phyloP scores from a whole-genome alignment of 2,888 invertebrate species.

The Yponomeuta cagnagella region DNA sequence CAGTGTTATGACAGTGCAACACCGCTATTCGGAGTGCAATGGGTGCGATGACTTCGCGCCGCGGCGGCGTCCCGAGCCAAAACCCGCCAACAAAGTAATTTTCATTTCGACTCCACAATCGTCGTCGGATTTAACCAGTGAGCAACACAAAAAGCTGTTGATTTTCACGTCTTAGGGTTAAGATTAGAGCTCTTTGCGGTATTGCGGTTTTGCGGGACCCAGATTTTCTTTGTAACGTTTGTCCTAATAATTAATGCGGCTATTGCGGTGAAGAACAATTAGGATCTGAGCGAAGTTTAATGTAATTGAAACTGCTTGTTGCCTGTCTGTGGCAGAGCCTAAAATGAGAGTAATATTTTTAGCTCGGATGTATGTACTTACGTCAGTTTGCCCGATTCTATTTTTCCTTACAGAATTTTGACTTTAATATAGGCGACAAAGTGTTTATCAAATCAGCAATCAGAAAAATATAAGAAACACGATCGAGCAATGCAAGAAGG shows the following conservation, averaged over 20 bases:
- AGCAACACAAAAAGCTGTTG: not conserved
- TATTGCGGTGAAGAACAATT: not conserved
- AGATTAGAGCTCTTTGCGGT: constrained; percentile 3
- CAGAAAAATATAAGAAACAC: too few relatives aligned
- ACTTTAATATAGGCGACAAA: too few relatives aligned
- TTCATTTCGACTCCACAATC: constrained; percentile 4
- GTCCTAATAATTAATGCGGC: not conserved
- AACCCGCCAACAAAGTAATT: constrained; percentile 12
- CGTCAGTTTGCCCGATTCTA: too few relatives aligned
- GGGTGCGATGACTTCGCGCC: constrained; percentile 46
- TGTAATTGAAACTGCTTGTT: too few relatives aligned
- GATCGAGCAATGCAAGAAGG: too few relatives aligned
- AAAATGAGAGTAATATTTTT: too few relatives aligned
- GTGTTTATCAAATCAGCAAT: too few relatives aligned
- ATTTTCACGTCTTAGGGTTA: not conserved
- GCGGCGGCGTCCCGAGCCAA: not conserved
- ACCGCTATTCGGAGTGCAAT: constrained; percentile 39
- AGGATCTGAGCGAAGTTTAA: too few relatives aligned
- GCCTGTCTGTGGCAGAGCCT: too few relatives aligned
- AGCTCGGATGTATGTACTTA: too few relatives aligned
- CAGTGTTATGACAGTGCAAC: constrained; percentile 7
- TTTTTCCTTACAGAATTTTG: too few relatives aligned
- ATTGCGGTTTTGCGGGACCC: not conserved
- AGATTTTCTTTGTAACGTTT: not conserved
- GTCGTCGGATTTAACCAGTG: not conserved